Base-by-base conservation (phyloP, 2,797 vertebrate genomes). In the Diglossa cyanea region DNA sequence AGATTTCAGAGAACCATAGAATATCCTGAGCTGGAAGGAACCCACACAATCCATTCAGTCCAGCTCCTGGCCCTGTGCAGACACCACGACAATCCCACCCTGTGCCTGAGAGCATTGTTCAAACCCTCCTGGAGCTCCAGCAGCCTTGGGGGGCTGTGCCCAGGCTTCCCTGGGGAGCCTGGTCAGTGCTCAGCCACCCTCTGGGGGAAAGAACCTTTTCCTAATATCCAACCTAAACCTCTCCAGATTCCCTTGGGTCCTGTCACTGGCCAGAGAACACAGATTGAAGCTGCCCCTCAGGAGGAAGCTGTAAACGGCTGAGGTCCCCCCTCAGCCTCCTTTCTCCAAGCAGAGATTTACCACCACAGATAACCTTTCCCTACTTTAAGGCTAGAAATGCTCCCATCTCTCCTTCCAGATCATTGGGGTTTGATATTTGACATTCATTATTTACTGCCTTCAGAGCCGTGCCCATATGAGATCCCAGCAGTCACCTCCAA, bases 381-480 rank as follows among this genome's bases (percentile, higher is more conserved):
- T 37, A 26, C 66, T 35, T 16, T 9, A 42, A 79, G 28, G 60
- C 39, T 62, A 70, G 14, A 63, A 66, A 47, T 1, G 0, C 24
- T 48, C 33, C 50, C 40, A 44, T 11, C 24, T 25, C 68, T 57
- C 33, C 61, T 71, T 84, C 76, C 66, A 40, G 35, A 20, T 48
- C 19, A 10, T 3, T 9, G 7, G 19, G 26, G 18, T 68, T 51
- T 19, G 3, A 21, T 21, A 61, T 10, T 53, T 42, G 20, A 0
- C 31, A 31, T 37, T 53, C 5, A 2, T 18, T 63, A 48, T 63
- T 61, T 33, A n/a, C 24, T 28, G 16, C 63, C 31, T 75, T 50
- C 73, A 66, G 58, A 65, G 19, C 30, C 0, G 0, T 47, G 51
- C 35, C 70, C 14, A 1, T 12, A 9, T 0, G 16, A 75, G 16